phyloP scores from a whole-genome alignment of 2,113 vertebrate genomes.

The Ranitomeya variabilis region DNA sequence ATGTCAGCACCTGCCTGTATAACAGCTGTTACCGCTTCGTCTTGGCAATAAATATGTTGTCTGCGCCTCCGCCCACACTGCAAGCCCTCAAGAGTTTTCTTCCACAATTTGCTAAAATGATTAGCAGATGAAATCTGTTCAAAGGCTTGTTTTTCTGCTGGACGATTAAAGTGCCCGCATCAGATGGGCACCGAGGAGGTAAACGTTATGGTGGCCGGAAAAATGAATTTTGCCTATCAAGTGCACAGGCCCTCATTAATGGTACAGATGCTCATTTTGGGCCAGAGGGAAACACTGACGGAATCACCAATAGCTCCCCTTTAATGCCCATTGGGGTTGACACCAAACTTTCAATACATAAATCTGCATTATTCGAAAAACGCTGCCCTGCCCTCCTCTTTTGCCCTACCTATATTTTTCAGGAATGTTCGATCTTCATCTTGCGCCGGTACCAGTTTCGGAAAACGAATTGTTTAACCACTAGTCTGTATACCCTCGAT shows the following conservation, averaged over 20 bases:
- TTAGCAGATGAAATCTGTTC: slow-evolving; percentile 66
- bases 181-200: not conserved
- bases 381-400: not conserved
- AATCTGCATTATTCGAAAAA: too few relatives aligned
- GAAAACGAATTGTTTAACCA: not conserved
- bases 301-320: too few relatives aligned
- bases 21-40: slow-evolving; percentile 65
- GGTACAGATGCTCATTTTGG: not conserved
- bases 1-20: slow-evolving; percentile 73
- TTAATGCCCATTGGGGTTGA: too few relatives aligned
- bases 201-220: not conserved
- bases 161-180: not conserved
- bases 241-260: not conserved
- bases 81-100: slow-evolving; percentile 65
- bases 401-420: not conserved
- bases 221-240: not conserved
- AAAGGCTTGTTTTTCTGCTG: slow-evolving; percentile 58
- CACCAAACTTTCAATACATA: too few relatives aligned
- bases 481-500: not conserved
- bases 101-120: slow-evolving; percentile 66
- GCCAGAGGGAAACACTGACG: not conserved
- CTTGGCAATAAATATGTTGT: slow-evolving; percentile 65
- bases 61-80: slow-evolving; percentile 73
- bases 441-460: not conserved
- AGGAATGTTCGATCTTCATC: not conserved